Base-by-base conservation (phyloP, 1,140 invertebrate genomes). In the Rhysida immarginata region DNA sequence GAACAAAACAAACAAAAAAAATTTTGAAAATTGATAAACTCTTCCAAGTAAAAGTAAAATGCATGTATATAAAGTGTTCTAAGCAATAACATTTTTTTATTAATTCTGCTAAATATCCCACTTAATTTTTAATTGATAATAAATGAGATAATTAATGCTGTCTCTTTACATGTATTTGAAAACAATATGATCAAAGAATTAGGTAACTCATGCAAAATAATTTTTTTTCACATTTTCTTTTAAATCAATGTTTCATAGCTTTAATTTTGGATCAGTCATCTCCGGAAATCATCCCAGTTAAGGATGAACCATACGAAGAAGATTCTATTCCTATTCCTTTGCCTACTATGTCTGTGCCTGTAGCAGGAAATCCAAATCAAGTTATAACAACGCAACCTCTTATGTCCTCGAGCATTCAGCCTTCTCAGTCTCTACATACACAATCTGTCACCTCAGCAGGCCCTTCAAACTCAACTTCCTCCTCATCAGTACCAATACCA, bases 261-360 rank as follows among this genome's bases (percentile, higher is more conserved):
- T 23, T n/a, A n/a, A n/a, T n/a, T n/a, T n/a, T n/a, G n/a, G n/a
- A n/a, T n/a, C 5, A 51, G 26, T 8, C 23, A 5, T 51, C 49
- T 13, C 49, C 49, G 3, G 49, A 51, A 26, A 21, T 26, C 8
- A 26, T 51, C 5, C 49, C 23, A 25, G 49, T 51, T 8, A 51
- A 51, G 21, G 49, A 51, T 51, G 49, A 51, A 51, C 49, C 49
- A 8, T 51, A 25, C 24, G 49, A 46, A 46, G 20, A 11, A 41
- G 11, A 11, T 41, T 41, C 35, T 41, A n/a, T 41, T 41, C 35
- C 35, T 41, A n/a, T n/a, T n/a, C n/a, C 35, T 11, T 11, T 41
- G 35, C 35, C 35, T 41, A 41, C 35, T 11, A n/a, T 41, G n/a
- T n/a, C n/a, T n/a, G n/a, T n/a, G n/a, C n/a, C n/a, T n/a, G n/a